These are phyloP conservation scores for Corbicula japonica DNA, from an alignment of 2,888 invertebrate species.

Conservation along the genomic window DNA sequence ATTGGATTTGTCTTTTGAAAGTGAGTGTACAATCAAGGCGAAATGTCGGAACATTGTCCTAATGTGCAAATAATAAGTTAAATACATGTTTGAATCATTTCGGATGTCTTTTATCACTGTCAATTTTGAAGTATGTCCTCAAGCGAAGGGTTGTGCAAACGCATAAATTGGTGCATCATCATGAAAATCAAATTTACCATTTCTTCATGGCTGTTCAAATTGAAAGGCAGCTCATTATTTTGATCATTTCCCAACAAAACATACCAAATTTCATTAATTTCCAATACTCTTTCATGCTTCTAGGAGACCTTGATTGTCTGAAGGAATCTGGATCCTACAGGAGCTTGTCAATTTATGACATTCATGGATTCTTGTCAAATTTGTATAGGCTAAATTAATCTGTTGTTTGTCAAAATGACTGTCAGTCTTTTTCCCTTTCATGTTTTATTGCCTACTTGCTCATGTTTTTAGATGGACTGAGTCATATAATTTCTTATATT, in stretches of 20 bases:
- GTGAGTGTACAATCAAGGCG: neutral
- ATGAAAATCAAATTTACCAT: conserved; percentile 53
- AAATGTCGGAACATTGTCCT: conserved; percentile 17
- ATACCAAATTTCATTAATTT: conserved; percentile 52
- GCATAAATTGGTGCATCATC: conserved; percentile 42
- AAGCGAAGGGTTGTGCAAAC: conserved; percentile 8
- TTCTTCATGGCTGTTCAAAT: conserved; percentile 20
- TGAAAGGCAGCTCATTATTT: conserved; percentile 46
- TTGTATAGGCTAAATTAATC: conserved; percentile 61
- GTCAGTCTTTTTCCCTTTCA: conserved; percentile 54
- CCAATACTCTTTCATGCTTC: conserved; percentile 38
- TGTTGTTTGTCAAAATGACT: conserved; percentile 62
- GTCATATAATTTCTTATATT: conserved; percentile 27
- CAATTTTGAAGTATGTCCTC: neutral
- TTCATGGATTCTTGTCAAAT: conserved; percentile 61
- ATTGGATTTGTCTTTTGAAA: conserved; percentile 34
- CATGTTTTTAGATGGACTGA: conserved; percentile 23
- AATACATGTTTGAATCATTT: conserved; percentile 52
- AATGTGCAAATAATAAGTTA: conserved; percentile 35
- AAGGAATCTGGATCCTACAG: conserved; percentile 51
- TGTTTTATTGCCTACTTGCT: conserved; percentile 46
- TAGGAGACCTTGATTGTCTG: conserved; percentile 40
- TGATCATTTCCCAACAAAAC: conserved; percentile 49
- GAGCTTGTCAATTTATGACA: conserved; percentile 61
- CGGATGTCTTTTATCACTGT: conserved; percentile 23